A percentile compares a stretch with the other conserved stretches of the same genome.
Evolutionary conservation across 35 echinoderm and acorn worm species (phyloP).

Genomic region (Strongylocentrotus purpuratus): DNA sequence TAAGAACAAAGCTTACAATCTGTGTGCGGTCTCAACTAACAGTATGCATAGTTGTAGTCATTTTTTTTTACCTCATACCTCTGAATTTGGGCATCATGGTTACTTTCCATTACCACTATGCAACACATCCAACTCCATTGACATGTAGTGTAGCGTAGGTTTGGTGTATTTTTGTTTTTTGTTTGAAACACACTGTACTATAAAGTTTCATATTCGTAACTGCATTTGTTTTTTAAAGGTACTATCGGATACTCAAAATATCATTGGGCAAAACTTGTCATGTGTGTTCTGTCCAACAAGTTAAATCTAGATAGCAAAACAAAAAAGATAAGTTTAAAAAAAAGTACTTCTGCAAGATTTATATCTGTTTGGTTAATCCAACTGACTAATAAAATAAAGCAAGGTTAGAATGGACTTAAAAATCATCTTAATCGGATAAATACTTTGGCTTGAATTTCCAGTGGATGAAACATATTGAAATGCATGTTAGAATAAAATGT

Average conservation of each 20-base stretch:
- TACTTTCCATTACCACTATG: not conserved
- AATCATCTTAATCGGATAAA: not conserved
- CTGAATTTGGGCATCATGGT: not conserved
- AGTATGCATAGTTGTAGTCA: not conserved
- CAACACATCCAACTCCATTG: not conserved
- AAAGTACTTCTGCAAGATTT: not conserved
- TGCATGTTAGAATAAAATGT: not conserved
- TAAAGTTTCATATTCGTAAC: no score
- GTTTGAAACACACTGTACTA: not conserved
- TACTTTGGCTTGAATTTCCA: not conserved
- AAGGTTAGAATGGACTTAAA: no score
- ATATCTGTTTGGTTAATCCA: not conserved
- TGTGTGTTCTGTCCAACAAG: not conserved
- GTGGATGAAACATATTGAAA: not conserved
- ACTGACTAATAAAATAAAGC: not conserved
- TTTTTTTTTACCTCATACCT: slow-evolving; percentile 12
- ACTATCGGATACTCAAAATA: no score
- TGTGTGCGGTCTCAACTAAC: not conserved
- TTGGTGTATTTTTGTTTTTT: not conserved
- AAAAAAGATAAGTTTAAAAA: not conserved
- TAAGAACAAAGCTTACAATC: not conserved
- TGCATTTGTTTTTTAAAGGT: not conserved
- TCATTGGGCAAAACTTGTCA: no score
- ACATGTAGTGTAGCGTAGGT: no score
- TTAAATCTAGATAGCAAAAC: not conserved